Evolutionary conservation across 2,113 vertebrate genomes (phyloP), one percentile per base, ranked within the genome.

Genomic region (Gallinago undulata): DNA sequence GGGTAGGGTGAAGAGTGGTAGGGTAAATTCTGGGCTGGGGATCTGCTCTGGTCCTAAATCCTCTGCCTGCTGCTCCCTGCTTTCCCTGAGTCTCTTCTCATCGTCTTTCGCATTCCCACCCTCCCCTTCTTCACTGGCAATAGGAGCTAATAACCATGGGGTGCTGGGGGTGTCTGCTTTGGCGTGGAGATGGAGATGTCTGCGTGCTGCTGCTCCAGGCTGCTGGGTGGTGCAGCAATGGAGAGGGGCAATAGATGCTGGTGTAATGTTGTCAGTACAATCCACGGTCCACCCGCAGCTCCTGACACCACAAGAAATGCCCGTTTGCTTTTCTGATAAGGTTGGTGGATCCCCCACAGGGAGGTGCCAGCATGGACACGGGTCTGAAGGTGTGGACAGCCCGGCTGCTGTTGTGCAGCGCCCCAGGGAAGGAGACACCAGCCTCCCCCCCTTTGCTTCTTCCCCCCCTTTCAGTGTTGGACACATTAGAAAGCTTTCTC

Each of bases 391-490:
- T 19, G 18, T 33, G 35, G 19, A 35, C 13, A 48, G 23, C 45
- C 19, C 2, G 1, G 47, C 30, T 57, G 28, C 1, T 11, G 23
- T 30, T 4, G 7, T 24, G n/a, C 14, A 47, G 15, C 0, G 4
- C 28, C 11, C 17, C 0, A 3, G 7, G 37, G 47, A 69, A 60
- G 72, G 53, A 60, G 2, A 48, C 2, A 10, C 7, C 47, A 50
- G 18, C 18, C 30, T 75, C 28, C 22, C 7, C 6, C 11, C 0
- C 0, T 33, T 66, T 35, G 25, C 17, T 10, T 75, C 43, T 77
- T 60, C 19, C 16, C 12, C 10, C 2, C 0, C 0, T 51, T 86
- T 81, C 1, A 2, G 51, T 5, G 1, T 0, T 57, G 41, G 60
- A 63, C 3, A 10, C 1, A 1, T 60, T 75, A 60, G 17, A 86